phyloP scores from a whole-genome alignment of 2,888 invertebrate genomes.

The Zelleria hepariella region DNA sequence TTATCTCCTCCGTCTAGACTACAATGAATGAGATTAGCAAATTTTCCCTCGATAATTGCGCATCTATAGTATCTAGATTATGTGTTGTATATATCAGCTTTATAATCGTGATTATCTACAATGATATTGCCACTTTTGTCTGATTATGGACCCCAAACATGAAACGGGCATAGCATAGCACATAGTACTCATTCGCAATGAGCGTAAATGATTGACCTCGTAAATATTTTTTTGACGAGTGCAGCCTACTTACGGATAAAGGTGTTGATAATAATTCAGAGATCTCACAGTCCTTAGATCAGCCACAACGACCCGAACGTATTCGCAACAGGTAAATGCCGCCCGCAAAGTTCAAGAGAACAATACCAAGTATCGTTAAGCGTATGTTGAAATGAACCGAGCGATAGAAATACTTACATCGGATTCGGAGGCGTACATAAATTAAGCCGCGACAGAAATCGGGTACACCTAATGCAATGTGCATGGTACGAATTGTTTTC shows the following conservation, averaged over 20 bases:
- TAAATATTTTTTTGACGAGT: too few relatives aligned
- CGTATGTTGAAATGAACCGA: slow-evolving; percentile 34
- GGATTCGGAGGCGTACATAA: slow-evolving; percentile 19
- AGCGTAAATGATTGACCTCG: too few relatives aligned
- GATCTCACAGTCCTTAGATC: slow-evolving; percentile 22
- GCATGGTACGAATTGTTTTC: neutral
- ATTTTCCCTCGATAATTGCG: neutral
- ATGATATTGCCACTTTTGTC: too few relatives aligned
- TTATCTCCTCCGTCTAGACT: neutral
- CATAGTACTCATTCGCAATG: too few relatives aligned
- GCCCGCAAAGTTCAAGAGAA: slow-evolving; percentile 59
- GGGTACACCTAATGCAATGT: neutral
- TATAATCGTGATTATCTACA: too few relatives aligned
- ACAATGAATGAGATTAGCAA: neutral
- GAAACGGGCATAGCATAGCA: too few relatives aligned
- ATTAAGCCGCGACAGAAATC: slow-evolving; percentile 8
- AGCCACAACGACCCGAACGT: slow-evolving; percentile 13
- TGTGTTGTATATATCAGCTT: too few relatives aligned
- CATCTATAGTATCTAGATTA: neutral
- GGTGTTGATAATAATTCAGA: neutral
- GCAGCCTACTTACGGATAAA: too few relatives aligned
- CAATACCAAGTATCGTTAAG: slow-evolving; percentile 26
- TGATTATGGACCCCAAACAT: too few relatives aligned
- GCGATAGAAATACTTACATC: slow-evolving; percentile 11
- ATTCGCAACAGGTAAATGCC: slow-evolving; percentile 56